phyloP scores from a whole-genome alignment of 2,888 invertebrate genomes.

The Xestia ashworthii region DNA sequence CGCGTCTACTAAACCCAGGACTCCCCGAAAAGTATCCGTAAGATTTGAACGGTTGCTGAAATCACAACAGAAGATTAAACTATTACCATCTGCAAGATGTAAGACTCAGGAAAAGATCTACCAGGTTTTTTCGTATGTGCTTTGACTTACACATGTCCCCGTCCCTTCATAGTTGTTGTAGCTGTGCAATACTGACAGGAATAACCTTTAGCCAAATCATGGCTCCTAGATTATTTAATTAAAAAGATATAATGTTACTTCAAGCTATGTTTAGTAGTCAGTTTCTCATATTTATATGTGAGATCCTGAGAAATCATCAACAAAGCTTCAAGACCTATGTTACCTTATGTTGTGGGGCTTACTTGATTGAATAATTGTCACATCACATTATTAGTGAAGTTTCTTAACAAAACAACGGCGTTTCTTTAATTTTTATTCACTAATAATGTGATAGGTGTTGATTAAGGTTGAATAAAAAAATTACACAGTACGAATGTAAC shows the following conservation, averaged over 20 bases:
- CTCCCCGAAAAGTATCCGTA: constrained; percentile 88
- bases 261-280: neutral
- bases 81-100: neutral
- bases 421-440: neutral
- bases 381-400: neutral
- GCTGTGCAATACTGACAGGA: neutral
- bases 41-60: constrained; percentile 87
- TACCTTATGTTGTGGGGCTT: neutral
- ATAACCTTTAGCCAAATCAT: neutral
- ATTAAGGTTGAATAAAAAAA: neutral
- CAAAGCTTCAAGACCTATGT: neutral
- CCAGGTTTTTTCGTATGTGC: neutral
- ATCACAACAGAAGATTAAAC: constrained; percentile 47
- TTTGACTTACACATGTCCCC: neutral
- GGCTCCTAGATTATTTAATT: neutral
- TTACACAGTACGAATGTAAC: neutral
- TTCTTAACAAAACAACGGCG: neutral
- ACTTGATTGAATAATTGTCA: neutral
- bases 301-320: neutral
- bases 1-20: constrained; percentile 83
- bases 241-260: neutral
- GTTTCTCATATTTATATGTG: neutral
- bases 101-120: neutral
- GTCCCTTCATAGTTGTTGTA: neutral
- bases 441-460: neutral